These are phyloP conservation scores for Motacilla alba DNA, from an alignment of 2,113 vertebrate genomes.

Conservation along the genomic window DNA sequence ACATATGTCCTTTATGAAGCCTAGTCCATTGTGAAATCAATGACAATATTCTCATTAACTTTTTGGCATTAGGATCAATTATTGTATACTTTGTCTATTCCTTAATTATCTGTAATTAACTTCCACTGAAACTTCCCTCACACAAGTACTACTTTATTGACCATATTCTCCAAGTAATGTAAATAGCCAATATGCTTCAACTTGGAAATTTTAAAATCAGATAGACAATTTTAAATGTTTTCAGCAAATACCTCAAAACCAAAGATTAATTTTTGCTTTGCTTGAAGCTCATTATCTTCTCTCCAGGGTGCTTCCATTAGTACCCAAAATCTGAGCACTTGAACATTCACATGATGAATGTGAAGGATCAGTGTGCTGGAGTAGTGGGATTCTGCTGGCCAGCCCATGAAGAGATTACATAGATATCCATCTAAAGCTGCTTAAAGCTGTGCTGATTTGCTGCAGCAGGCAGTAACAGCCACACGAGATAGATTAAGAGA, in stretches of 20 bases:
- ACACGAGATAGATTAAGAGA: not conserved
- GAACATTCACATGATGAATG: not conserved
- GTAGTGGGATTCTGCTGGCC: not conserved
- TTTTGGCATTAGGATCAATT: not conserved
- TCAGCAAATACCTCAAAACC: not conserved
- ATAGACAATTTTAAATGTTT: not conserved
- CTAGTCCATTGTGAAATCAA: not conserved
- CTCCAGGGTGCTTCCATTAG: not conserved
- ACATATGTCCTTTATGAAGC: not conserved
- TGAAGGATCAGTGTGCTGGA: not conserved
- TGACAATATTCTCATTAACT: not conserved
- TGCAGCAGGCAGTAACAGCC: not conserved
- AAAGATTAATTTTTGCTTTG: not conserved
- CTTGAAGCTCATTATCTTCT: not conserved
- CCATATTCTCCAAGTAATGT: not conserved
- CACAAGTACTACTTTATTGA: not conserved
- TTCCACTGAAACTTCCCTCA: not conserved
- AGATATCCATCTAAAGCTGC: conserved; percentile 35
- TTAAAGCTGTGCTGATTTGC: not conserved
- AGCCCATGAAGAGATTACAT: not conserved
- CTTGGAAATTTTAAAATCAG: not conserved
- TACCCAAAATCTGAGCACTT: not conserved
- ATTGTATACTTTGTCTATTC: not conserved
- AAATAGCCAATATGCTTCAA: not conserved
- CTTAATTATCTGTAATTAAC: not conserved